Conservation (phyloP, 2,888 invertebrate genomes). For the Eulithis prunata region DNA sequence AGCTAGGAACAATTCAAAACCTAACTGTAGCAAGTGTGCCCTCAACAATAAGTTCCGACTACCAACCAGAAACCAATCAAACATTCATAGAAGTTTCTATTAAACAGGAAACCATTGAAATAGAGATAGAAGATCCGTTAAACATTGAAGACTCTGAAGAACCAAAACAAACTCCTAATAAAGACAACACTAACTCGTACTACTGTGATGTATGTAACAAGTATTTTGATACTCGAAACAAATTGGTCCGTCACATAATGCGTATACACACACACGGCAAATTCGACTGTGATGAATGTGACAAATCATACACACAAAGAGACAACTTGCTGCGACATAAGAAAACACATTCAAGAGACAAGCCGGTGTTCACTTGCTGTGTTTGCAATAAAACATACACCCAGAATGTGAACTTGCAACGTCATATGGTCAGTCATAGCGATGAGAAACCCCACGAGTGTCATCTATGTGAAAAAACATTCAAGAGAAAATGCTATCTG, state of each 20-base stretch:
- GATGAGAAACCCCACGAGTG: slow-evolving; percentile 10
- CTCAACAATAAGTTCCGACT: slow-evolving; percentile 1
- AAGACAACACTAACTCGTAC: neutral
- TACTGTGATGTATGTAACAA: slow-evolving; percentile 22
- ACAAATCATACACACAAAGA: slow-evolving; percentile 13
- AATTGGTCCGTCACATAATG: slow-evolving; percentile 20
- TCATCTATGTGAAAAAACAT: slow-evolving; percentile 12
- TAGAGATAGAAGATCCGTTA: slow-evolving; percentile 19
- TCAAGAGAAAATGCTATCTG: slow-evolving; percentile 17
- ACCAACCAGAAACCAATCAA: neutral
- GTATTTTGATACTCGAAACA: slow-evolving; percentile 13
- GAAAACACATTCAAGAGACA: neutral
- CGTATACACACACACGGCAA: slow-evolving; percentile 14
- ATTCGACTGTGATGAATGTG: slow-evolving; percentile 11
- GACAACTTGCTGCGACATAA: slow-evolving; percentile 14
- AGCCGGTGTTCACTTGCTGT: slow-evolving; percentile 7
- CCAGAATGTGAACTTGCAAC: slow-evolving; percentile 17
- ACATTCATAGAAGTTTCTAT: neutral
- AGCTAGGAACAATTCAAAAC: slow-evolving; percentile 17
- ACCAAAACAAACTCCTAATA: neutral
- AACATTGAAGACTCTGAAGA: neutral
- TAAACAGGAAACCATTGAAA: slow-evolving; percentile 8
- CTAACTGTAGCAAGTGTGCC: slow-evolving; percentile 1
- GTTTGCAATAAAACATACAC: slow-evolving; percentile 15
- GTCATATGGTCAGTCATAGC: slow-evolving; percentile 15